Percentiles rank a stretch among this genome's conserved stretches.
phyloP scores from a whole-genome alignment of 2,888 invertebrate genomes.

The Caenorhabditis sp. region DNA sequence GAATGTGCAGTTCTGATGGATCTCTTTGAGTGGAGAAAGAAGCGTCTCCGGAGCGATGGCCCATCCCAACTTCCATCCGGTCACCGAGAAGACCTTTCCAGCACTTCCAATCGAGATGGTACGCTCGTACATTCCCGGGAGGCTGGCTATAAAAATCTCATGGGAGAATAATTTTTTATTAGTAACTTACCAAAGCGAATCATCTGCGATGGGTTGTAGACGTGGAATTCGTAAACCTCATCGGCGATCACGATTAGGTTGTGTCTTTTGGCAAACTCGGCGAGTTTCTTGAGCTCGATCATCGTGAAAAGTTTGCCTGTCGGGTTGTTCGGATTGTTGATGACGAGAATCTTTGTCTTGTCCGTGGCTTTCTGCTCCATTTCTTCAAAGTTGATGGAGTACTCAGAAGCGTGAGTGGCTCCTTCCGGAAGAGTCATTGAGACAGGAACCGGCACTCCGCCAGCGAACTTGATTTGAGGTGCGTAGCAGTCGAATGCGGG shows the following conservation, averaged over 20 bases:
- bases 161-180: background rate
- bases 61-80: conserved; percentile 97
- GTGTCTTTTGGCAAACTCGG: conserved; percentile 93
- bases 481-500: conserved; percentile 99
- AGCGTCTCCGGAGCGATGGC: conserved; percentile 92
- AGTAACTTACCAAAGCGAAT: conserved; percentile 90
- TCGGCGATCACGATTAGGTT: conserved; percentile 94
- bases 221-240: conserved; percentile 99
- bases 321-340: conserved; percentile 99
- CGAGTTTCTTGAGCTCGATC: conserved; percentile 87
- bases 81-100: conserved; percentile 97
- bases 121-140: conserved; percentile 98
- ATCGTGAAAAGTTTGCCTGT: conserved; percentile 89
- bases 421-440: conserved; percentile 88
- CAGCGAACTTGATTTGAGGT: conserved; percentile 93
- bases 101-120: conserved; percentile 97
- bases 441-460: conserved; percentile 92
- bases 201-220: conserved; percentile 87
- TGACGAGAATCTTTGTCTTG: conserved; percentile 94
- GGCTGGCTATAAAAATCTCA: conserved; percentile 86
- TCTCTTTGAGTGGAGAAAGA: conserved; percentile 89
- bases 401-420: conserved; percentile 86
- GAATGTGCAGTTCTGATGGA: conserved; percentile 96
- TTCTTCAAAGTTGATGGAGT: conserved; percentile 91
- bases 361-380: conserved; percentile 89